Conservation (phyloP, 2,113 vertebrate species). For the Talpa occidentalis region DNA sequence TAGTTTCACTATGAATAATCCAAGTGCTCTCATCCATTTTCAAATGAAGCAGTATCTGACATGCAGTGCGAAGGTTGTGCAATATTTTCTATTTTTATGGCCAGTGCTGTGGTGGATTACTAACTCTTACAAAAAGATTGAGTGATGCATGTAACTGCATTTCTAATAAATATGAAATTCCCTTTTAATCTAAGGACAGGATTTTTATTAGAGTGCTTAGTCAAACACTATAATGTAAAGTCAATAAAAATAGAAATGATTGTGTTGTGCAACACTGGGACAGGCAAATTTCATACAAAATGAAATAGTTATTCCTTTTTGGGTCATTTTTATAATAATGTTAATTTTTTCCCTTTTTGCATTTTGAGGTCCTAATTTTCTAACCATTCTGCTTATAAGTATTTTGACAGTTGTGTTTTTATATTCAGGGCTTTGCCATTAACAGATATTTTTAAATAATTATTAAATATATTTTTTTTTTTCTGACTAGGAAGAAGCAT, state of each 20-base stretch:
- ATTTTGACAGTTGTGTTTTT: conserved; percentile 50
- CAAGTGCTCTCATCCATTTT: conserved; percentile 22
- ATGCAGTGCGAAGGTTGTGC: background rate
- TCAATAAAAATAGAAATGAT: background rate
- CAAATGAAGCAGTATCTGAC: background rate
- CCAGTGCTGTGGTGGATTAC: background rate
- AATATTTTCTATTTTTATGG: background rate
- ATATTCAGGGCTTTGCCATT: conserved; percentile 28
- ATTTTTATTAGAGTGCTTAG: conserved; percentile 45
- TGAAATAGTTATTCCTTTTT: background rate
- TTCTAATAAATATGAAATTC: conserved; percentile 19
- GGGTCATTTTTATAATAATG: conserved; percentile 54
- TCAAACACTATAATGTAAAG: background rate
- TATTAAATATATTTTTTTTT: conserved; percentile 62
- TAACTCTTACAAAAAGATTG: background rate
- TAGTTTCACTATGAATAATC: conserved; percentile 28
- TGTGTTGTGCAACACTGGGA: conserved; percentile 65
- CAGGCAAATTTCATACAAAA: conserved; percentile 59
- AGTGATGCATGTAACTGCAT: background rate
- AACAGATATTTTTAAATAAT: conserved; percentile 53
- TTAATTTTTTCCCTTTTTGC: background rate
- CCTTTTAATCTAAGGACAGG: conserved; percentile 51
- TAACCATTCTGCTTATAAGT: conserved; percentile 28
- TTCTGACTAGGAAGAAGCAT: conserved; percentile 94
- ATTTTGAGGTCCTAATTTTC: conserved; percentile 45